Conservation (phyloP, 1,140 invertebrate genomes). For the Drosophila santomea region DNA sequence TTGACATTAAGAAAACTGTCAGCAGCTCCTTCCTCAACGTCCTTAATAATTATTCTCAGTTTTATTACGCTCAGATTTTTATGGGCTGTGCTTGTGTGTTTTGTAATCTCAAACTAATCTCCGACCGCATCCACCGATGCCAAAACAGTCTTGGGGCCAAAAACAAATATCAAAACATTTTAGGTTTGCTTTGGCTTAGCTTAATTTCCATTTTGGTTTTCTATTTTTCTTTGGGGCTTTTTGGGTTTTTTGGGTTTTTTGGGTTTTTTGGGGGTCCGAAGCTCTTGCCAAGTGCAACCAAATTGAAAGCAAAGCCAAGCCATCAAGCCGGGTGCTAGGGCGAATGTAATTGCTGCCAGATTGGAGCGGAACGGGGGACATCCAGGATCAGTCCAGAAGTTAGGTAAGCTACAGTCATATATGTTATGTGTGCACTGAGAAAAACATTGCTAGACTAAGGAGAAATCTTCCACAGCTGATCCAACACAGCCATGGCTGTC, state of each 20-base stretch:
- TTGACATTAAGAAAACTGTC: slow-evolving; percentile 65
- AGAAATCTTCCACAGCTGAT: too few relatives aligned
- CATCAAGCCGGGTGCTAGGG: slow-evolving; percentile 49
- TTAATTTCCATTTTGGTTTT: slow-evolving; percentile 17
- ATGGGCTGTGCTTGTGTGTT: slow-evolving; percentile 24
- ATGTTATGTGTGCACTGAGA: background rate
- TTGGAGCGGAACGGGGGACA: background rate
- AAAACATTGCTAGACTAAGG: background rate
- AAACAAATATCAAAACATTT: slow-evolving; percentile 29
- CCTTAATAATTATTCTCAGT: slow-evolving; percentile 52
- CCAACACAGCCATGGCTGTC: too few relatives aligned
- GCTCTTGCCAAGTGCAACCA: slow-evolving; percentile 52
- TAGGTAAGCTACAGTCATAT: slow-evolving; percentile 28
- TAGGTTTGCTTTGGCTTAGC: slow-evolving; percentile 4
- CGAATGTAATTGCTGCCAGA: slow-evolving; percentile 60
- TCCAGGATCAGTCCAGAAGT: background rate
- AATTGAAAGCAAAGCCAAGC: slow-evolving; percentile 62
- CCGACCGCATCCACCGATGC: slow-evolving; percentile 36
- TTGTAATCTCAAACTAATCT: slow-evolving; percentile 42
- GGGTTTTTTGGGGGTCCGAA: slow-evolving; percentile 18
- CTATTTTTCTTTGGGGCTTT: slow-evolving; percentile 20
- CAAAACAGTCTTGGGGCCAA: slow-evolving; percentile 21
- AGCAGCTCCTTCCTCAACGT: slow-evolving; percentile 3
- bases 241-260: background rate
- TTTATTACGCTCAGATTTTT: slow-evolving; percentile 43